Base-by-base conservation (phyloP, 2,113 vertebrate genomes). In the Pluvialis apricaria region DNA sequence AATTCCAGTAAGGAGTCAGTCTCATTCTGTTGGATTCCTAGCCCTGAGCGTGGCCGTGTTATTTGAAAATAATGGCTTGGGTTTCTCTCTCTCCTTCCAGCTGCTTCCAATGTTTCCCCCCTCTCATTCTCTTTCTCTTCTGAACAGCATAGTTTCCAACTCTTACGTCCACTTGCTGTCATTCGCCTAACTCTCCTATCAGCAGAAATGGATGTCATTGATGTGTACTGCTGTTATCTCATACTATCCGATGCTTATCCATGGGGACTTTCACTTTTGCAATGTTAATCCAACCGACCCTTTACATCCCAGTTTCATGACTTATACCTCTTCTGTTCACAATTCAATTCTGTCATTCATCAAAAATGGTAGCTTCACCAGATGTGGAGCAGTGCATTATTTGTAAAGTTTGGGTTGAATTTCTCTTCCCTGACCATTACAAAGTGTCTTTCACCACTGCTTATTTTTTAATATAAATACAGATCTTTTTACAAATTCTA, bases 301-400 rank as follows among this genome's bases (percentile, higher is more conserved):
- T 62, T 75, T 70, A 34, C n/a, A 13, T n/a, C 8, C 42, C 32
- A 9, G 1, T 29, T 70, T 36, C 0, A 0, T 70, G 72, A n/a
- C 36, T 81, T 49, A 26, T 40, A 22, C n/a, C 49, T 72, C 44
- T 44, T 64, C 47, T 68, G 7, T 47, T 66, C 9, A 5, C 6
- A 4, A 3, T 77, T 73, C 64, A 14, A 1, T 90, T 81, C 31
- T 65, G 49, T 65, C 17, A 6, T 38, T 85, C 54, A 34, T 57
- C 36, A 57, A 11, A 83, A 90, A 44, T 13, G 18, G n/a, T 60
- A 15, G 11, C 54, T 55, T 75, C 25, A 18, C 49, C 51, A 64
- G 34, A 52, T 57, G 34, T 0, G 15, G 10, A 68, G 11, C 40
- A 36, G 18, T 15, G 12, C 26, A 82, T 7, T 42, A 2, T 47